Conservation (phyloP, 2,888 invertebrate genomes). For the Nephrocerus scutellatus region DNA sequence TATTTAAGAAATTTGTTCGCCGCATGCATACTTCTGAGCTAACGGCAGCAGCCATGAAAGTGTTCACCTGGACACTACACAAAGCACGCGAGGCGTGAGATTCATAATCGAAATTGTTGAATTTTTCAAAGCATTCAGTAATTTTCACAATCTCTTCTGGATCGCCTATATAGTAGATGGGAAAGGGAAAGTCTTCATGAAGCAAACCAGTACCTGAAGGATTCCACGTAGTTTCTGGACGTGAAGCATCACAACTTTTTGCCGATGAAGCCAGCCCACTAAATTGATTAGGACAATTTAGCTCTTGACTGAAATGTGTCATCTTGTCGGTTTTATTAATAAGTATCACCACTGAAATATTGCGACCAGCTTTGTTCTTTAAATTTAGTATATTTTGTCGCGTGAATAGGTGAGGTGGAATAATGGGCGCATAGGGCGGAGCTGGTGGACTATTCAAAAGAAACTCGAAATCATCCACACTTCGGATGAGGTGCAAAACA, state of each 20-base stretch:
- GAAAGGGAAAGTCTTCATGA: constrained; percentile 76
- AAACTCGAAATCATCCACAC: constrained; percentile 63
- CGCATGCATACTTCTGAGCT: constrained; percentile 77
- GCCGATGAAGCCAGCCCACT: constrained; percentile 51
- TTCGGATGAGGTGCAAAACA: constrained; percentile 67
- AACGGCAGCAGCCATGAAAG: constrained; percentile 86
- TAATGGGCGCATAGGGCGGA: constrained; percentile 71
- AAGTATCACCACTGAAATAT: constrained; percentile 62
- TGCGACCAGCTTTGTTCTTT: constrained; percentile 48
- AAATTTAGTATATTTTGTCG: constrained; percentile 51
- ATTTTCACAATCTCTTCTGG: constrained; percentile 56
- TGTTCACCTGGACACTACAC: constrained; percentile 79
- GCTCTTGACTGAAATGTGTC: constrained; percentile 56
- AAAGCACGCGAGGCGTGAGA: constrained; percentile 63
- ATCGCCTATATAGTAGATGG: constrained; percentile 68
- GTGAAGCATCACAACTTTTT: constrained; percentile 49
- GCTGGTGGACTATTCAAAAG: constrained; percentile 64
- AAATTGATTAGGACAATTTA: constrained; percentile 74
- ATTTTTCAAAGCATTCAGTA: constrained; percentile 56
- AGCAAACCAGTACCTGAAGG: constrained; percentile 67
- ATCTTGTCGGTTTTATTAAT: constrained; percentile 38
- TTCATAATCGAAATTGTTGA: constrained; percentile 61
- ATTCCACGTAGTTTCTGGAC: constrained; percentile 63
- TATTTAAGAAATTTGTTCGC: constrained; percentile 52
- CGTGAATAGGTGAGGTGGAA: constrained; percentile 60